These are phyloP conservation scores for Hydrotaea cyrtoneurina DNA, from an alignment of 2,888 invertebrate species.

Conservation along the genomic window DNA sequence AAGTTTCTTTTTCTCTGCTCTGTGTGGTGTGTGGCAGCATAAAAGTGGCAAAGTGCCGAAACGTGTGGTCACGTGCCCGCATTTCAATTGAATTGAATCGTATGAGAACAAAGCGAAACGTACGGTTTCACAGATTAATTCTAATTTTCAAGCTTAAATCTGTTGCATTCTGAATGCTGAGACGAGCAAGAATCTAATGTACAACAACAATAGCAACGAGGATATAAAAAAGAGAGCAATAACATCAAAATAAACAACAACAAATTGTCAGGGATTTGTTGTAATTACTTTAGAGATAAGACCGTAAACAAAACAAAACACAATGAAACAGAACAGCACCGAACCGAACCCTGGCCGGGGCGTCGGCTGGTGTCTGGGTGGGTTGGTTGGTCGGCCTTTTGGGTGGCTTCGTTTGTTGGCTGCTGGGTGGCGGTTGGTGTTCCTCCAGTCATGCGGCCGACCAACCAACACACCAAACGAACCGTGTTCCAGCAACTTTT, in stretches of 20 bases:
- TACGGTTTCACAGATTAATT: constrained; percentile 65
- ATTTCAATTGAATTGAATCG: constrained; percentile 57
- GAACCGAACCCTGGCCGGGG: constrained; percentile 9
- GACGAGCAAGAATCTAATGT: constrained; percentile 9
- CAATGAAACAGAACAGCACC: not conserved
- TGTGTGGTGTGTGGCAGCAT: constrained; percentile 34
- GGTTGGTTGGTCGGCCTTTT: constrained; percentile 10
- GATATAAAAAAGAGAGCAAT: constrained; percentile 64
- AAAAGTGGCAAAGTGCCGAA: constrained; percentile 64
- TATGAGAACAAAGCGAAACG: constrained; percentile 61
- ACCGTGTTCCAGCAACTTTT: constrained; percentile 27
- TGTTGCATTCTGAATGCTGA: constrained; percentile 43
- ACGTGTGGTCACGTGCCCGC: constrained; percentile 66
- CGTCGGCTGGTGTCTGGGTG: constrained; percentile 36
- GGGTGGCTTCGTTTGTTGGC: not conserved
- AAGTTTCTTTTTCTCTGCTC: constrained; percentile 23
- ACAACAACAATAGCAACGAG: constrained; percentile 23
- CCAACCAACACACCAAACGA: constrained; percentile 23
- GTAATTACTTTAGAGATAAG: constrained; percentile 67
- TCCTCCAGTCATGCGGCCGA: not conserved
- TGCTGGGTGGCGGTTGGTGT: constrained; percentile 38
- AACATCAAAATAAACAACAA: constrained; percentile 67
- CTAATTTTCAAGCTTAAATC: constrained; percentile 64
- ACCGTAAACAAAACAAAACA: constrained; percentile 61
- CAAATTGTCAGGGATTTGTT: constrained; percentile 67